Percentiles rank a stretch among this genome's conserved stretches.
Evolutionary conservation across 2,888 invertebrate species (phyloP).

Genomic region (Eucera pruinosa): DNA sequence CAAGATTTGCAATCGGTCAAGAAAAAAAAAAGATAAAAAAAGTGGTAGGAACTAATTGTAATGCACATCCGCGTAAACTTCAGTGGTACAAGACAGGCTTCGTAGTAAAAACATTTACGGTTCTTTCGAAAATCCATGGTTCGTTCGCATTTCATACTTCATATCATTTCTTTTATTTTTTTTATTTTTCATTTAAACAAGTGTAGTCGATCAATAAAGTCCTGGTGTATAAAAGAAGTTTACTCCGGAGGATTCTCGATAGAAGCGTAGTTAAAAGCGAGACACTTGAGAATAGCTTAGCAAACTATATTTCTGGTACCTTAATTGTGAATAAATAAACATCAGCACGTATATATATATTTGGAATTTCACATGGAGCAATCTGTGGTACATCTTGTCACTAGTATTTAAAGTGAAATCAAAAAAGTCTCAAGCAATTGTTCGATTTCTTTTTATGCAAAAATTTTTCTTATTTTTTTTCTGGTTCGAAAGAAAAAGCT

Average conservation of each 20-base stretch:
- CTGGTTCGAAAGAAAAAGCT: slow-evolving; percentile 2
- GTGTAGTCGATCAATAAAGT: background rate
- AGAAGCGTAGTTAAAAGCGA: slow-evolving; percentile 61
- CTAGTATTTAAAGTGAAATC: slow-evolving; percentile 37
- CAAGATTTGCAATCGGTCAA: slow-evolving; percentile 1
- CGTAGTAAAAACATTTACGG: slow-evolving; percentile 60
- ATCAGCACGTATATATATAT: slow-evolving; percentile 36
- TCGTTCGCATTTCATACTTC: no score
- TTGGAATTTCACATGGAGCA: slow-evolving; percentile 58
- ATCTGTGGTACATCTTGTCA: slow-evolving; percentile 67
- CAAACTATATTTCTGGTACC: slow-evolving; percentile 55
- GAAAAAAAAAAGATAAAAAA: background rate
- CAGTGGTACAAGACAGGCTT: slow-evolving; percentile 65
- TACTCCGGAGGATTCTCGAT: slow-evolving; percentile 55
- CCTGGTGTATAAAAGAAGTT: background rate
- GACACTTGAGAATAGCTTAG: slow-evolving; percentile 73
- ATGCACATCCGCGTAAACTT: slow-evolving; percentile 56
- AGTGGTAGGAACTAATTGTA: background rate
- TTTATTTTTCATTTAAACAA: background rate
- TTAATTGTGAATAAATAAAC: slow-evolving; percentile 51
- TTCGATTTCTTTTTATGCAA: background rate
- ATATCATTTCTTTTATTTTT: background rate
- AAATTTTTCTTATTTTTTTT: background rate
- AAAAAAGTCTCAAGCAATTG: slow-evolving; percentile 21
- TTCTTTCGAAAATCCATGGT: slow-evolving; percentile 62